A percentile compares a stretch with the other conserved stretches of the same genome.
phyloP scores from a whole-genome alignment of 1,140 invertebrate genomes.

The Piezodorus guildinii region DNA sequence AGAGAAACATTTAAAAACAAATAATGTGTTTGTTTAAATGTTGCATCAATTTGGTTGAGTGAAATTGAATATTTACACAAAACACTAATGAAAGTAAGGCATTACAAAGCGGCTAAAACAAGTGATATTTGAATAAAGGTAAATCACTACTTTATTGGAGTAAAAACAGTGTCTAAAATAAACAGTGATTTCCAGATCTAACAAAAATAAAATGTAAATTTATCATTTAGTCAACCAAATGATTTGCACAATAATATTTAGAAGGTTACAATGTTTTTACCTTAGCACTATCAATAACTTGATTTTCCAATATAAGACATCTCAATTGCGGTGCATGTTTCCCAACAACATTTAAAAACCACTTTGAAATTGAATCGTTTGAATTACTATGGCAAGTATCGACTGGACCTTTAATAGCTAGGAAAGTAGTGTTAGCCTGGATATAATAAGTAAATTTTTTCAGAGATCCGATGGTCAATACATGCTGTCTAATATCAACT shows the following conservation, averaged over 20 bases:
- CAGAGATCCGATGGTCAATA: constrained; percentile 35
- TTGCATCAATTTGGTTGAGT: too few relatives aligned
- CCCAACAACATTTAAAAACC: constrained; percentile 34
- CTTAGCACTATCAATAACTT: constrained; percentile 37
- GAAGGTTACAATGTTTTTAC: constrained; percentile 29
- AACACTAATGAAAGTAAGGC: too few relatives aligned
- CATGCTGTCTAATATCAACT: constrained; percentile 37
- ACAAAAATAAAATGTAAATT: too few relatives aligned
- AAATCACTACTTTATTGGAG: too few relatives aligned
- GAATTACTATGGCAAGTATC: not conserved
- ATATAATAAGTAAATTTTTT: constrained; percentile 28
- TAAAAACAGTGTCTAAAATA: too few relatives aligned
- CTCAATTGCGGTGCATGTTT: constrained; percentile 33
- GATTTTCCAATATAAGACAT: constrained; percentile 40
- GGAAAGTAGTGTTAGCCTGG: constrained; percentile 15
- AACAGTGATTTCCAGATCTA: too few relatives aligned
- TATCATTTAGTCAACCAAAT: too few relatives aligned
- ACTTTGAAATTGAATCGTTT: constrained; percentile 30
- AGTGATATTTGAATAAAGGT: too few relatives aligned
- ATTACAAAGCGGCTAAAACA: too few relatives aligned
- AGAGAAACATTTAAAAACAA: too few relatives aligned
- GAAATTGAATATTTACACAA: too few relatives aligned
- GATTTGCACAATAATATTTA: constrained; percentile 2
- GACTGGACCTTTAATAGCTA: constrained; percentile 19
- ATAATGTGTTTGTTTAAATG: too few relatives aligned